Evolutionary conservation across 2,888 invertebrate species (phyloP), one percentile per base, ranked within the genome.

Genomic region (Neoscelio sp.): DNA sequence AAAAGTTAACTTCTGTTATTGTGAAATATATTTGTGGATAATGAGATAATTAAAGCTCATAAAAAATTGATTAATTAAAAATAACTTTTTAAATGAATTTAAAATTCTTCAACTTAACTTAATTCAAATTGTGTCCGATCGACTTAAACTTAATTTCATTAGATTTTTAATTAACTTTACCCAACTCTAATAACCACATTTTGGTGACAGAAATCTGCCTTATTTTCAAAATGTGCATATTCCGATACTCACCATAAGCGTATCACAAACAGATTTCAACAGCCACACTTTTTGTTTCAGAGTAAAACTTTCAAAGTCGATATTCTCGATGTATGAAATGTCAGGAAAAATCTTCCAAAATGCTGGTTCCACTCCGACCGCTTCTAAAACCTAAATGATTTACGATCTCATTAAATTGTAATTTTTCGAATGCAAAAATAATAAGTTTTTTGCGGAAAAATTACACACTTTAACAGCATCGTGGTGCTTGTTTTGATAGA

Each of bases 231-330:
- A 44, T 44, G 5, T 18, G n/a, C 4, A 48, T 26, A 60, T 26
- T 38, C n/a, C 23, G 0, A 48, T 28, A 56, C 48, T 58, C 80
- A 89, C 89, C 87, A 89, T 86, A 13, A 88, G 80, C 26, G 89
- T 89, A 77, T 93, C 93, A 89, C 93, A 93, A 38, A 93, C 87
- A 30, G 91, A 90, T 87, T 93, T 93, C 33, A 93, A 82, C 35
- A 93, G 87, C 92, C 93, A 93, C 5, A 93, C 92, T 82, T 91
- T 90, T 79, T 92, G 91, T 80, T 90, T 91, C 52, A 92, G 91
- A 8, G 86, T 89, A 44, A 93, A 86, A 54, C 92, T 91, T 83
- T 92, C 92, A 83, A 92, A 93, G 38, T 90, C 89, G 70, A 88
- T 91, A 56, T 90, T 90, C 23, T 91, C 90, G 48, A 93, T 83